A percentile compares a stretch with the other conserved stretches of the same genome.
Conservation (phyloP, 2,888 invertebrate genomes). For the Stenotaenia linearis region DNA sequence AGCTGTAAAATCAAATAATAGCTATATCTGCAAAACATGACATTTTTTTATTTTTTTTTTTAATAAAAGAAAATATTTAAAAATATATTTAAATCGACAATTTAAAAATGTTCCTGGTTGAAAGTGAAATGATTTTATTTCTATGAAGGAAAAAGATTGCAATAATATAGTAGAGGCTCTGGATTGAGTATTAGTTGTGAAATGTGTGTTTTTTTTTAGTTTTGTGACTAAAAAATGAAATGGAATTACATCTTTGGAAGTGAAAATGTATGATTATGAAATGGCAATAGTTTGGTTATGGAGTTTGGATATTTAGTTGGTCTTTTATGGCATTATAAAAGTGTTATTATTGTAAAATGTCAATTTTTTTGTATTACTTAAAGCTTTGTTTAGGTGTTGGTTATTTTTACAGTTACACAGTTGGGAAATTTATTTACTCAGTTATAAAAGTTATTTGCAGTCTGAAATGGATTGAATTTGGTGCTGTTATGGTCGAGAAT, state of each 20-base stretch:
- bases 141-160: not conserved
- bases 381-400: not conserved
- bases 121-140: not conserved
- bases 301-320: not conserved
- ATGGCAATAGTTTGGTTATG: not conserved
- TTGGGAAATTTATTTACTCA: slow-evolving; percentile 5
- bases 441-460: not conserved
- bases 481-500: not conserved
- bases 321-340: not conserved
- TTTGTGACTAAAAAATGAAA: not conserved
- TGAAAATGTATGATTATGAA: not conserved
- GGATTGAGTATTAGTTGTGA: not conserved
- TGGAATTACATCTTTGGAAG: not conserved
- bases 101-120: not conserved
- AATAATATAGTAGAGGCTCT: not conserved
- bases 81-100: not conserved
- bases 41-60: not conserved
- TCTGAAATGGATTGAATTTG: not conserved
- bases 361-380: not conserved
- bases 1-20: slow-evolving; percentile 4
- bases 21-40: not conserved
- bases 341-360: not conserved
- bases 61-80: not conserved
- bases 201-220: not conserved
- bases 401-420: not conserved